Evolutionary conservation across 2,113 vertebrate genomes (phyloP).

Genomic region (Limanda limanda): DNA sequence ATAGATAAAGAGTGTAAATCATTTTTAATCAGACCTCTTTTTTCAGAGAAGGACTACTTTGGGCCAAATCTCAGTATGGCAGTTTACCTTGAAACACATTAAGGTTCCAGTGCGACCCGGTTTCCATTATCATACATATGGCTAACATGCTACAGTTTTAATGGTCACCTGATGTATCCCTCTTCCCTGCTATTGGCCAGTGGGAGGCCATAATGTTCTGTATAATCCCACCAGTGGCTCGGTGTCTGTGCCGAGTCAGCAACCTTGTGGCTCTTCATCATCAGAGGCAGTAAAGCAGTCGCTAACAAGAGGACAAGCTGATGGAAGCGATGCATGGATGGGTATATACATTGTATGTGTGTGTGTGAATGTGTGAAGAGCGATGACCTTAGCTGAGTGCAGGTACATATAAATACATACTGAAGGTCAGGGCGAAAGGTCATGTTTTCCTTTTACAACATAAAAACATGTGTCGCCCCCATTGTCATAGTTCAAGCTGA

Average conservation of each 20-base stretch:
- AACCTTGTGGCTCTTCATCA: slow-evolving; percentile 63
- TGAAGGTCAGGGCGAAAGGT: slow-evolving; percentile 35
- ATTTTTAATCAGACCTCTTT: background rate
- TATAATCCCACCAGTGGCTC: slow-evolving; percentile 73
- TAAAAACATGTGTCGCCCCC: slow-evolving; percentile 8
- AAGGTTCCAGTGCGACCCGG: background rate
- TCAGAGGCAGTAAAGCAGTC: slow-evolving; percentile 48
- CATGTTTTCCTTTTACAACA: slow-evolving; percentile 19
- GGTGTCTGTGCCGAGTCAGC: slow-evolving; percentile 72
- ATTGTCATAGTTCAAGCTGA: slow-evolving; percentile 11
- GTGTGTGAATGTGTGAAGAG: background rate
- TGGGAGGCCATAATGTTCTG: slow-evolving; percentile 42
- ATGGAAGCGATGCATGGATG: slow-evolving; percentile 34
- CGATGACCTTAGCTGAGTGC: slow-evolving; percentile 10
- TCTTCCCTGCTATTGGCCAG: slow-evolving; percentile 62
- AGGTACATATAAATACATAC: slow-evolving; percentile 19
- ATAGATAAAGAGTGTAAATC: no score
- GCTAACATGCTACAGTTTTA: slow-evolving; percentile 16
- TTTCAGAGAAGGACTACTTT: background rate
- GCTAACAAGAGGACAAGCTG: slow-evolving; percentile 4
- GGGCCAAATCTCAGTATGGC: background rate
- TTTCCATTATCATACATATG: background rate
- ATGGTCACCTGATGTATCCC: slow-evolving; percentile 64
- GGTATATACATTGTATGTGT: slow-evolving; percentile 9
- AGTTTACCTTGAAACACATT: background rate